phyloP scores from a whole-genome alignment of 2,888 invertebrate species.

The Steinernema hermaphroditum region DNA sequence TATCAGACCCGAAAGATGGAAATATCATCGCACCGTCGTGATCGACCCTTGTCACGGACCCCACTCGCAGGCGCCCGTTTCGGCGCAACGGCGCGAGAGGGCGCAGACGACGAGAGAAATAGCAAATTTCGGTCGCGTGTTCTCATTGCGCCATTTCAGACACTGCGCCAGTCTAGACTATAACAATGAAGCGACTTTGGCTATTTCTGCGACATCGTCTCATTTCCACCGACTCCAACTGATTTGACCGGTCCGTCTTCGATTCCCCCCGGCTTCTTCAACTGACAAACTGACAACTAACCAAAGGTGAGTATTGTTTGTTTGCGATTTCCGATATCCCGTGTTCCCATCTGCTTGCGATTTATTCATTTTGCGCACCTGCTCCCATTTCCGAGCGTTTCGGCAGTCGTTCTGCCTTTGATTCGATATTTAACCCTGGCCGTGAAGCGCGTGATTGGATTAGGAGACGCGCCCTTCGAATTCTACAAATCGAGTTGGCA shows the following conservation, averaged over 20 bases:
- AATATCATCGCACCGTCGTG: conserved; percentile 9
- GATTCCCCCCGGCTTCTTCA: not conserved
- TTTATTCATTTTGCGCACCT: not conserved
- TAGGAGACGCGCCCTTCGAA: not conserved
- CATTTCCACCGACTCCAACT: conserved; percentile 9
- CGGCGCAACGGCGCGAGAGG: not conserved
- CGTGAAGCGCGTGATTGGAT: conserved; percentile 1
- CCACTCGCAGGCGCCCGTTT: not conserved
- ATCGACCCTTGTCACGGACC: not conserved
- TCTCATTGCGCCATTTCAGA: not conserved
- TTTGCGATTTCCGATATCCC: not conserved
- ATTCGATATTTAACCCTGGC: too few species aligned
- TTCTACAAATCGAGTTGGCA: too few species aligned
- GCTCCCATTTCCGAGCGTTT: not conserved
- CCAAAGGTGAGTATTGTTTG: not conserved
- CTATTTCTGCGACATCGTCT: not conserved
- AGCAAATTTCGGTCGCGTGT: not conserved
- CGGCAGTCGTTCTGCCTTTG: too few species aligned
- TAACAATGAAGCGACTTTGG: too few species aligned
- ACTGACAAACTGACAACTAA: not conserved
- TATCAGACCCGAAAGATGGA: conserved; percentile 28
- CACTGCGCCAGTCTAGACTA: not conserved
- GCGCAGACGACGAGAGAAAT: conserved; percentile 12
- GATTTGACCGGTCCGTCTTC: not conserved
- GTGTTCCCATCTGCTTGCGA: too few species aligned